A percentile compares a stretch with the other conserved stretches of the same genome.
phyloP scores from a whole-genome alignment of 1,140 invertebrate species.

The Idris sp. region DNA sequence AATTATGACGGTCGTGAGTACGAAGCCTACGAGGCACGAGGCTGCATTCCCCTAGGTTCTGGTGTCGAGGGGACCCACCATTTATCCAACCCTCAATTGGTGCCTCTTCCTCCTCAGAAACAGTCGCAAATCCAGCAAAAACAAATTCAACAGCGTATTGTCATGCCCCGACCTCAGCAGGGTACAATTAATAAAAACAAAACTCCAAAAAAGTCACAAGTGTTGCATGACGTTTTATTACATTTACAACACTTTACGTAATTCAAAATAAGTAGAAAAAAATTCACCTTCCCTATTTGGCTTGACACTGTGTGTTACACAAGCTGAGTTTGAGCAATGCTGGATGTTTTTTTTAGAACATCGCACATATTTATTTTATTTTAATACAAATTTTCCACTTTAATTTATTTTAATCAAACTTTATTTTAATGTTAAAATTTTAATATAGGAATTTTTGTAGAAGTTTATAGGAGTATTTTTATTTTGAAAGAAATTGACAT shows the following conservation, averaged over 20 bases:
- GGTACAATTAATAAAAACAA: slow-evolving; percentile 67
- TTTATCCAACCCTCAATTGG: slow-evolving; percentile 76
- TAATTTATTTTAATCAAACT: too few relatives aligned
- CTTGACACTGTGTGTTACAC: too few relatives aligned
- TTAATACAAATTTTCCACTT: too few relatives aligned
- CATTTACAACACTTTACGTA: slow-evolving; percentile 41
- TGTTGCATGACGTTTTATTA: slow-evolving; percentile 67
- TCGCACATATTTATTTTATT: too few relatives aligned
- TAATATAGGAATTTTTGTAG: too few relatives aligned
- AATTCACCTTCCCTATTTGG: too few relatives aligned
- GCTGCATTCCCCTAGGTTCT: slow-evolving; percentile 84
- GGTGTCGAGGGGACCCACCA: slow-evolving; percentile 77
- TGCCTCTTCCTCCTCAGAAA: slow-evolving; percentile 76
- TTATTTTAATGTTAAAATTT: too few relatives aligned
- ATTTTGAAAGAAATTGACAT: too few relatives aligned
- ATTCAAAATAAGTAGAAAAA: too few relatives aligned
- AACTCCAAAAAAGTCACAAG: slow-evolving; percentile 21
- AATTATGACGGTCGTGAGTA: slow-evolving; percentile 98
- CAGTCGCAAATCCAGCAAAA: slow-evolving; percentile 75
- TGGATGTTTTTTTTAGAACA: too few relatives aligned
- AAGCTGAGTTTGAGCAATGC: too few relatives aligned
- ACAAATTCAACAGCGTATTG: slow-evolving; percentile 74
- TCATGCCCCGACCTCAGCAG: slow-evolving; percentile 71
- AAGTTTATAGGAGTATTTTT: too few relatives aligned
- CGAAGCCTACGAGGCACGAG: slow-evolving; percentile 91